Percentiles rank a stretch among this genome's conserved stretches.
These are phyloP conservation scores for Adelphocoris suturalis DNA, from an alignment of 2,888 invertebrate species.

Conservation along the genomic window DNA sequence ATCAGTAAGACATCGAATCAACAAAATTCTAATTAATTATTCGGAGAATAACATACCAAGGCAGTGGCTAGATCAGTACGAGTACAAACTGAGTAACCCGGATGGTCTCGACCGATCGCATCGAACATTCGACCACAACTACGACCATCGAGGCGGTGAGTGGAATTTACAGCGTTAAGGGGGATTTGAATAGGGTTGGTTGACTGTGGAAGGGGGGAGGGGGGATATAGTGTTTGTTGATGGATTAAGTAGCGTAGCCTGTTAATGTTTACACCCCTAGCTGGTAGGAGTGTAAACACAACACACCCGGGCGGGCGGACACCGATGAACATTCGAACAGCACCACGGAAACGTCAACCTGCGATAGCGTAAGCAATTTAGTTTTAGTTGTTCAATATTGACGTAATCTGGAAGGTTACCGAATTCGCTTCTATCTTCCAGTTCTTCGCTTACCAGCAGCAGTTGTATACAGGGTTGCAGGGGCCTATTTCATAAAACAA, in stretches of 20 bases:
- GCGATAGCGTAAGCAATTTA: neutral
- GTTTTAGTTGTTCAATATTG: neutral
- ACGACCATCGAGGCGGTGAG: no score
- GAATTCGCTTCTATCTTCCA: no score
- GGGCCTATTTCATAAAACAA: no score
- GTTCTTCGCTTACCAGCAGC: no score
- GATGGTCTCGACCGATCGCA: neutral
- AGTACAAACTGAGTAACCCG: no score
- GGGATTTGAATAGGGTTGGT: neutral
- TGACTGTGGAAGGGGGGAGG: neutral
- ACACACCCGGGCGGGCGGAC: neutral
- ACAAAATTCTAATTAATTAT: no score
- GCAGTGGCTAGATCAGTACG: neutral
- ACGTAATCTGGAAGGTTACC: neutral
- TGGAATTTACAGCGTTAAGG: neutral
- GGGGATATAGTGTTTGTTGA: neutral
- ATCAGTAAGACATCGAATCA: no score
- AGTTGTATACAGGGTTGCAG: no score
- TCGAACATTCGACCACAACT: neutral
- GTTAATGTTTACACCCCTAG: neutral
- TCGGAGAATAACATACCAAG: neutral
- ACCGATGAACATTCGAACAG: no score
- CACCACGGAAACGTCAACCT: neutral
- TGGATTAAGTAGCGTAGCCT: slow-evolving; percentile 1
- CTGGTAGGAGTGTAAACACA: neutral